These are phyloP conservation scores for Stomatorhinus walkeri DNA, from an alignment of 2,797 vertebrate species.

Conservation along the genomic window DNA sequence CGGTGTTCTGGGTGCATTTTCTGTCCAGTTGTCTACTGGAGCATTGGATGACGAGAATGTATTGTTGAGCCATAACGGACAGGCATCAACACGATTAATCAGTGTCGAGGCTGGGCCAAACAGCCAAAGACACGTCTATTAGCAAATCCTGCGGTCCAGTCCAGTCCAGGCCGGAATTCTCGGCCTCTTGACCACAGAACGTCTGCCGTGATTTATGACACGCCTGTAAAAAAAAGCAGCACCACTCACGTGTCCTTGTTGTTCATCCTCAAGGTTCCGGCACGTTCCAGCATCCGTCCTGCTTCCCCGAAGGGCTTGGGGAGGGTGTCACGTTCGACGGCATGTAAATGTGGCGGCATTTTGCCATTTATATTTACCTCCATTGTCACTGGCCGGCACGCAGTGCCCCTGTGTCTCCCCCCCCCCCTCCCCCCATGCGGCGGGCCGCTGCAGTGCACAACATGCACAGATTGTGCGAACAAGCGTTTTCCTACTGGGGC, in stretches of 20 bases:
- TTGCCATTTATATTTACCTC: background rate
- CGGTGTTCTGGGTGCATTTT: constrained; percentile 51
- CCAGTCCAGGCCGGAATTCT: constrained; percentile 42
- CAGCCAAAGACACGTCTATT: background rate
- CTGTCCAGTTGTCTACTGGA: constrained; percentile 58
- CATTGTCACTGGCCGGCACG: background rate
- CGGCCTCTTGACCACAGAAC: constrained; percentile 41
- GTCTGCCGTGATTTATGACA: constrained; percentile 31
- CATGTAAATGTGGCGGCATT: background rate
- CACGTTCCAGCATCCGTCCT: constrained; percentile 48
- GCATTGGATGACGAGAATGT: constrained; percentile 38
- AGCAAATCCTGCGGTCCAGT: constrained; percentile 14
- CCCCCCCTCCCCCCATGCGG: background rate
- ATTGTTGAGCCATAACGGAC: constrained; percentile 43
- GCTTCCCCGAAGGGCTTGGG: constrained; percentile 16
- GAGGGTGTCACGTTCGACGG: background rate
- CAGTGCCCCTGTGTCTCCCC: background rate
- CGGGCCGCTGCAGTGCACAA: constrained; percentile 9
- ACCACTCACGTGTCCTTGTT: background rate
- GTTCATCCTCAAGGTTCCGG: constrained; percentile 44
- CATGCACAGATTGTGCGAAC: constrained; percentile 30
- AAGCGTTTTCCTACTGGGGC: constrained; percentile 36
- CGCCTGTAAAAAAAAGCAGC: background rate
- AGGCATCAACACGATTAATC: constrained; percentile 54
- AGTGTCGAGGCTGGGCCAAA: constrained; percentile 38